Percentiles rank a stretch among this genome's conserved stretches.
Conservation (phyloP, 2,113 vertebrate genomes). For the Narcine bancroftii region DNA sequence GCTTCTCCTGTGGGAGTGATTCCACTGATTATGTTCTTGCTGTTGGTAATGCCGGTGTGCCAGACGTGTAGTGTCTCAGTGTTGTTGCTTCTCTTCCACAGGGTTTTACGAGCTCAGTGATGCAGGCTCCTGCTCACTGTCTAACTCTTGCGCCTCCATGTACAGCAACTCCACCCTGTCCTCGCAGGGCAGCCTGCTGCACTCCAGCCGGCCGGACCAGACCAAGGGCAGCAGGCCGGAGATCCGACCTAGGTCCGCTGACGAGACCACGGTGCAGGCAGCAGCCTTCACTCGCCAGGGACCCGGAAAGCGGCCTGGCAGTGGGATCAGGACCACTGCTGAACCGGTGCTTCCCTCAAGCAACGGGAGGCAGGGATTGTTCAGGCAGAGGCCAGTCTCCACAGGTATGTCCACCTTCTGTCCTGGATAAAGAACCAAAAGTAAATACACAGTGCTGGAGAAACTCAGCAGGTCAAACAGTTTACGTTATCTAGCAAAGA, state of each 20-base stretch:
- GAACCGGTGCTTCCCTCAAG: not conserved
- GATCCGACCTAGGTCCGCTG: slow-evolving; percentile 71
- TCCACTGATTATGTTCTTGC: too few species aligned
- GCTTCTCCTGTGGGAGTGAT: too few species aligned
- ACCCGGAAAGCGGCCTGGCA: slow-evolving; percentile 51
- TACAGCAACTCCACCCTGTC: slow-evolving; percentile 76
- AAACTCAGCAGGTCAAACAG: too few species aligned
- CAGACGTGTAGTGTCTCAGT: not conserved
- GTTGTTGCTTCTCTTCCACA: slow-evolving; percentile 46
- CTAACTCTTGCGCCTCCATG: slow-evolving; percentile 85
- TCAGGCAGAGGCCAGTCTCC: slow-evolving; percentile 74
- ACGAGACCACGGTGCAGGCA: slow-evolving; percentile 63
- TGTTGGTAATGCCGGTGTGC: not conserved
- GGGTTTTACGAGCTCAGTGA: slow-evolving; percentile 94
- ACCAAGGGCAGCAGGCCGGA: slow-evolving; percentile 46
- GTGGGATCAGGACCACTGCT: slow-evolving; percentile 51
- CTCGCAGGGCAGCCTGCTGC: slow-evolving; percentile 63
- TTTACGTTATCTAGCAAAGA: too few species aligned
- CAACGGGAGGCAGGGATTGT: slow-evolving; percentile 47
- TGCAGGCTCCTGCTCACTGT: slow-evolving; percentile 76
- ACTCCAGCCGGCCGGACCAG: slow-evolving; percentile 44
- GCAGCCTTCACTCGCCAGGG: slow-evolving; percentile 53
- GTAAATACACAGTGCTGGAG: too few species aligned
- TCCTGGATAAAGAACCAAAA: not conserved
- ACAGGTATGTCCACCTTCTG: slow-evolving; percentile 63